Evolutionary conservation across 2,797 vertebrate genomes (phyloP), one percentile per base, ranked within the genome.

Genomic region (Epinephelus malabaricus): DNA sequence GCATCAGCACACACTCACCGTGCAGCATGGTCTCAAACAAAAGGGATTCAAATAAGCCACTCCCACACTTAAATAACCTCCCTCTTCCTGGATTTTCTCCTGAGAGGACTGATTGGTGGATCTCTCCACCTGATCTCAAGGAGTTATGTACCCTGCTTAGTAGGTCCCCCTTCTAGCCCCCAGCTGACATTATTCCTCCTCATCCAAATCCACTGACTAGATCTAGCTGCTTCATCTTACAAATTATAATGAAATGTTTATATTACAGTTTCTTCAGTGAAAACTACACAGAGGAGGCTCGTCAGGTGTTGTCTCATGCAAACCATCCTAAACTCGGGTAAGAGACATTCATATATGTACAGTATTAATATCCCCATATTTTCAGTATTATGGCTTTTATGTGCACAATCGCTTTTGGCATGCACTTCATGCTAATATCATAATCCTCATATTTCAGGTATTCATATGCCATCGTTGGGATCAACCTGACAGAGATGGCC

Each of bases 401-500:
- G 12, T 66, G 11, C 17, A 9, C 54, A 4, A 14, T 19, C 21
- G 25, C 2, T 18, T 55, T 55, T 17, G 38, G 18, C 25, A 17
- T 25, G 3, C 6, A 27, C 13, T 34, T 18, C 17, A 1, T 23
- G 3, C 45, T 58, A 11, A 58, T 50, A 14, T 40, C 3, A 9
- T 54, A 0, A 9, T 19, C 17, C 51, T 15, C 10, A 38, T 81
- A 0, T 95, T 93, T 30, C 87, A 99, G 98, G 71, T 99, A 99
- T 82, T 99, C 98, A 1, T 99, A 99, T 77, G 98, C 98, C 87
- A 99, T 99, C 81, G 98, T 99, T 89, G 98, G 98, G 68, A 99
- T 99, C 89, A 99, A 99, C 86, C 93, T 99, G 90, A 99, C 98
- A 25, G 98, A 99, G 91, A 99, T 99, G 98, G 98, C 98, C 0